Conservation (phyloP, 1,140 invertebrate species). For the Hypsibius dujardini region DNA sequence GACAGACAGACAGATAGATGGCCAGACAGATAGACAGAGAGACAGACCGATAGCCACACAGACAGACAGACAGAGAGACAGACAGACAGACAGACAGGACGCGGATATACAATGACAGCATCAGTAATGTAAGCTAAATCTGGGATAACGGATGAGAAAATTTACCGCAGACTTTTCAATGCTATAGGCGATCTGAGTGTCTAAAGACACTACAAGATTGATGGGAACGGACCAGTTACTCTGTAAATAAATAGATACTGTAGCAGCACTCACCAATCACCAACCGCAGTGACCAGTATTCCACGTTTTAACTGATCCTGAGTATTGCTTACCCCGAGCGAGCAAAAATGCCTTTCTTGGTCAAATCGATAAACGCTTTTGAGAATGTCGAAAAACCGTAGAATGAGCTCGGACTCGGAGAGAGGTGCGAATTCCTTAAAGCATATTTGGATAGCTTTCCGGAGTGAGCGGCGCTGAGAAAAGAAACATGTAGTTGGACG, state of each 20-base stretch:
- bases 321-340: slow-evolving; percentile 54
- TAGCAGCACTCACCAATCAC: neutral
- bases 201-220: slow-evolving; percentile 77
- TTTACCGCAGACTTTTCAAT: slow-evolving; percentile 46
- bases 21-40: too few species aligned
- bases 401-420: slow-evolving; percentile 50
- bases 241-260: slow-evolving; percentile 33
- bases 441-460: slow-evolving; percentile 75
- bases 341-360: slow-evolving; percentile 76
- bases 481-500: slow-evolving; percentile 12
- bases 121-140: too few species aligned
- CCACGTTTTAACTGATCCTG: too few species aligned
- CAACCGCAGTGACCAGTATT: neutral
- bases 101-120: too few species aligned
- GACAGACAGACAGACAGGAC: too few species aligned
- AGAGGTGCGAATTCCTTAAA: slow-evolving; percentile 65
- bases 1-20: too few species aligned
- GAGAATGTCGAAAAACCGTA: slow-evolving; percentile 74
- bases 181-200: slow-evolving; percentile 70
- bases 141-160: too few species aligned
- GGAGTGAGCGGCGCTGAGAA: slow-evolving; percentile 45
- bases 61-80: too few species aligned
- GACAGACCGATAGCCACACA: too few species aligned
- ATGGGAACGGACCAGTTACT: slow-evolving; percentile 84
- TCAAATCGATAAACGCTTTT: slow-evolving; percentile 66